phyloP scores from a whole-genome alignment of 2,797 vertebrate species.

The Prionace glauca region DNA sequence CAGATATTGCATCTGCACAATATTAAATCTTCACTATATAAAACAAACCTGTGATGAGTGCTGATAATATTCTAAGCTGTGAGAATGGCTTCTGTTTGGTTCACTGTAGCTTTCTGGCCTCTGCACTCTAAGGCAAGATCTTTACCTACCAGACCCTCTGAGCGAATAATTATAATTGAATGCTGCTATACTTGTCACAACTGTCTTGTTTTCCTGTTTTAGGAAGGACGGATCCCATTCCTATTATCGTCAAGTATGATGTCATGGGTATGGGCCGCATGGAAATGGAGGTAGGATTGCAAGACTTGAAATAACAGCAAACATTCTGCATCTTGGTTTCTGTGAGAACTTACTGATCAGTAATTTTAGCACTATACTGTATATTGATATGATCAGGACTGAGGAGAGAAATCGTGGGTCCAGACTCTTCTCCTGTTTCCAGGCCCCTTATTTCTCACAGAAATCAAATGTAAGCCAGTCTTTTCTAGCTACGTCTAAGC shows the following conservation, averaged over 20 bases:
- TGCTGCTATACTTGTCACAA: not conserved
- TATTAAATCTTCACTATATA: constrained; percentile 14
- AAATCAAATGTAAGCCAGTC: too few species aligned
- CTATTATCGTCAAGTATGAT: constrained; percentile 96
- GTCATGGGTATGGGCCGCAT: constrained; percentile 99
- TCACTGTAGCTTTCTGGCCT: constrained; percentile 99
- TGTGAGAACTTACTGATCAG: not conserved
- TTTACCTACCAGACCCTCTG: constrained; percentile 97
- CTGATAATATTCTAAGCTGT: constrained; percentile 73
- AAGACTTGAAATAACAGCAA: not conserved
- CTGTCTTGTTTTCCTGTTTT: constrained; percentile 57
- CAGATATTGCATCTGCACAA: not conserved
- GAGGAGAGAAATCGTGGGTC: too few species aligned
- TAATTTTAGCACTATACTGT: not conserved
- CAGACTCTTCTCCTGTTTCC: too few species aligned
- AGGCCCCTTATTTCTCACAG: too few species aligned
- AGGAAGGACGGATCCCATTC: constrained; percentile 97
- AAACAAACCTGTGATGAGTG: not conserved
- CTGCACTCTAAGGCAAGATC: constrained; percentile 99
- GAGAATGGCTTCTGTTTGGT: constrained; percentile 99
- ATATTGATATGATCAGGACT: not conserved
- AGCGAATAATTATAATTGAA: constrained; percentile 61
- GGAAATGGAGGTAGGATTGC: constrained; percentile 90
- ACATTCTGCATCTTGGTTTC: not conserved
- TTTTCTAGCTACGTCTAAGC: too few species aligned